Conservation (phyloP, 1,140 invertebrate species). For the Leptinotarsa undecemlineata region DNA sequence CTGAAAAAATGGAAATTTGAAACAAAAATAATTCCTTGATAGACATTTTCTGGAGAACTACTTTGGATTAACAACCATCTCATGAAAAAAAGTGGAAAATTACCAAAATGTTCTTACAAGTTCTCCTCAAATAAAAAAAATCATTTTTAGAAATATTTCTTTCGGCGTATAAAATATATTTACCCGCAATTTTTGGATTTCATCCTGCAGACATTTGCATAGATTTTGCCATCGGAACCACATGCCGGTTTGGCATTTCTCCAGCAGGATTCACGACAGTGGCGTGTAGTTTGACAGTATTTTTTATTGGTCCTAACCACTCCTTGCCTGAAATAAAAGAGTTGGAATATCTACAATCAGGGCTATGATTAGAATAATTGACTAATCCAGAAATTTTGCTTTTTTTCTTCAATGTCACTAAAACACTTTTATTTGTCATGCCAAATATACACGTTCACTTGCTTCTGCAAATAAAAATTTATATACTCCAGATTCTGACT, state of each 20-base stretch:
- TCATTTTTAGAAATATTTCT: no score
- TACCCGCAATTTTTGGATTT: slow-evolving; percentile 89
- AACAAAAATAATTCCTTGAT: neutral
- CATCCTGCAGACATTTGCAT: slow-evolving; percentile 91
- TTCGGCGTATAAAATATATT: slow-evolving; percentile 37
- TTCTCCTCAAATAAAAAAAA: no score
- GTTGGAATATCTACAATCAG: neutral
- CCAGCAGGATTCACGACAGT: slow-evolving; percentile 89
- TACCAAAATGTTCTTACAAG: neutral
- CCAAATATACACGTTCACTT: no score
- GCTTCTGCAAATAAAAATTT: no score
- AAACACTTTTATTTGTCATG: no score
- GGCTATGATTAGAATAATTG: no score
- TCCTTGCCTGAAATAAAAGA: slow-evolving; percentile 64
- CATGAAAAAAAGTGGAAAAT: neutral
- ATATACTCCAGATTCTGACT: no score
- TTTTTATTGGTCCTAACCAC: slow-evolving; percentile 82
- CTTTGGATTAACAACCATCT: neutral
- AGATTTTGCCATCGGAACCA: slow-evolving; percentile 87
- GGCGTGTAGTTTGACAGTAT: slow-evolving; percentile 88
- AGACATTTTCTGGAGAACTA: neutral
- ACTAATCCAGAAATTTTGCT: no score
- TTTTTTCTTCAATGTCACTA: no score
- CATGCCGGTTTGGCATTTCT: slow-evolving; percentile 86
- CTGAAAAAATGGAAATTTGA: slow-evolving; percentile 56